A percentile compares a stretch with the other conserved stretches of the same genome.
phyloP scores from a whole-genome alignment of 2,113 vertebrate genomes.

The Sterrhoptilus dennistouni region DNA sequence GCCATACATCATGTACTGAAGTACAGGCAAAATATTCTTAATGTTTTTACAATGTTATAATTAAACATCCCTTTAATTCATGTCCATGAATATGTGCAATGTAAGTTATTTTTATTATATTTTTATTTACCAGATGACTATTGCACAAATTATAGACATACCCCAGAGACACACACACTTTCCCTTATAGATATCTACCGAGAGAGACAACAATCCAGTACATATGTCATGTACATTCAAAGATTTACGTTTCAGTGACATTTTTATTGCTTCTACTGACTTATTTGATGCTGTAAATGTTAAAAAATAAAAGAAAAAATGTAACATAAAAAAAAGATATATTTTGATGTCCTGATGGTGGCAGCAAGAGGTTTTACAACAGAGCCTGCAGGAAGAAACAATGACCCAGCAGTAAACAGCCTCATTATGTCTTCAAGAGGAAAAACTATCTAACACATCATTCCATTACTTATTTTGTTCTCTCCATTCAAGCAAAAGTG shows the following conservation, averaged over 20 bases:
- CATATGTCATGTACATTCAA: not conserved
- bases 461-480: not conserved
- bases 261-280: not conserved
- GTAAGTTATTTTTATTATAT: not conserved
- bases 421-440: not conserved
- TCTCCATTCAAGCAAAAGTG: not conserved
- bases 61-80: not conserved
- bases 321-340: not conserved
- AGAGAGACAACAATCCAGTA: not conserved
- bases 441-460: not conserved
- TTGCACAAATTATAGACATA: not conserved
- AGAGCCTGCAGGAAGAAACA: not conserved
- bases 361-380: conserved; percentile 32
- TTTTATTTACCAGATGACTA: not conserved
- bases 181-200: not conserved
- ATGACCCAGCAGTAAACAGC: not conserved
- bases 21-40: not conserved
- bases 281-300: not conserved
- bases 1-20: not conserved
- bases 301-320: not conserved
- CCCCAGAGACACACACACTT: not conserved
- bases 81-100: not conserved
- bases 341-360: conserved; percentile 44
- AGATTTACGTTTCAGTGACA: not conserved
- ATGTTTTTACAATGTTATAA: not conserved